phyloP scores from a whole-genome alignment of 2,888 invertebrate species.

The Oscheius onirici region DNA sequence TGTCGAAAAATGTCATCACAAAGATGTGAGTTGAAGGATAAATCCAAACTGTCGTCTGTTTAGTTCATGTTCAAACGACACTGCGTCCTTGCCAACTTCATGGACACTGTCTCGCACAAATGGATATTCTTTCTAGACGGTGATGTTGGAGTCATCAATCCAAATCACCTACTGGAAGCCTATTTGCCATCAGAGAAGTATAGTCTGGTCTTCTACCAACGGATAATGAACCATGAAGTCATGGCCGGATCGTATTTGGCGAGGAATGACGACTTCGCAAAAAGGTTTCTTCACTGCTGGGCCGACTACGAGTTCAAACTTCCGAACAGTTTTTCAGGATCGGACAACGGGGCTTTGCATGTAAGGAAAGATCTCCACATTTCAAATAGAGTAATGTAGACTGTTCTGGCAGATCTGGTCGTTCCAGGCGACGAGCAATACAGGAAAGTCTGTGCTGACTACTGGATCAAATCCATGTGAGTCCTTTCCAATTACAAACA shows the following conservation, averaged over 20 bases:
- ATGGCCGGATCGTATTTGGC: slow-evolving; percentile 66
- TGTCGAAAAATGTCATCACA: slow-evolving; percentile 35
- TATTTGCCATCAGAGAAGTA: slow-evolving; percentile 36
- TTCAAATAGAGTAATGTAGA: slow-evolving; percentile 35
- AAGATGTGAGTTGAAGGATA: slow-evolving; percentile 37
- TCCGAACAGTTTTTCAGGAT: slow-evolving; percentile 50
- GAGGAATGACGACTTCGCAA: slow-evolving; percentile 39
- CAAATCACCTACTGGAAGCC: slow-evolving; percentile 54
- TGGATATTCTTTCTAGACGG: slow-evolving; percentile 53
- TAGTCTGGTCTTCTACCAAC: slow-evolving; percentile 59
- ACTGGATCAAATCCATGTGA: slow-evolving; percentile 36
- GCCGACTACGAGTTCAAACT: slow-evolving; percentile 44
- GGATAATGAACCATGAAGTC: slow-evolving; percentile 67
- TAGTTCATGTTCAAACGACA: slow-evolving; percentile 57
- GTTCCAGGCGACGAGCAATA: slow-evolving; percentile 15
- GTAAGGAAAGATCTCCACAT: slow-evolving; percentile 24
- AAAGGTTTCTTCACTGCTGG: slow-evolving; percentile 43
- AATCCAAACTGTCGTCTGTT: background rate
- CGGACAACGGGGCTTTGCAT: slow-evolving; percentile 55
- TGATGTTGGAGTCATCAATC: slow-evolving; percentile 54
- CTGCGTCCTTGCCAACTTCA: slow-evolving; percentile 41
- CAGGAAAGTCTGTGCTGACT: slow-evolving; percentile 15
- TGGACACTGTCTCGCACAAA: slow-evolving; percentile 18
- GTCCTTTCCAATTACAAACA: background rate
- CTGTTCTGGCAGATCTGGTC: slow-evolving; percentile 40